A percentile compares a stretch with the other conserved stretches of the same genome.
Evolutionary conservation across 2,888 invertebrate species (phyloP).

Genomic region (Heliconius ismenius): DNA sequence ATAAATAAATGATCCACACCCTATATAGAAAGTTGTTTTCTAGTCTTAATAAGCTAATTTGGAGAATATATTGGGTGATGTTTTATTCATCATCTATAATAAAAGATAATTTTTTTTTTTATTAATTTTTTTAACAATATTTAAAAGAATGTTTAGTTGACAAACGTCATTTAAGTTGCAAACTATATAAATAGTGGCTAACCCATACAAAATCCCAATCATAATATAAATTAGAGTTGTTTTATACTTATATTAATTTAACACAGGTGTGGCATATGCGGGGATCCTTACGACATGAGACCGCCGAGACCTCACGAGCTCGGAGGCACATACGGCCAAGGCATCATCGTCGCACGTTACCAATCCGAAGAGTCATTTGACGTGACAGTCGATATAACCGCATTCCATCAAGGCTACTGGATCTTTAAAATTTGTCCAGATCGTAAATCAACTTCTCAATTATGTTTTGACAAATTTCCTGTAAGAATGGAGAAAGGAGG

Average conservation of each 20-base stretch:
- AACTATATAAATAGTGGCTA: no score
- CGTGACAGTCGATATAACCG: conserved; percentile 88
- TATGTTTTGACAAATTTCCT: conserved; percentile 87
- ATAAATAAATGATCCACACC: no score
- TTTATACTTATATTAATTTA: not conserved
- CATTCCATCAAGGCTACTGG: conserved; percentile 92
- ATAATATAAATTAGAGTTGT: not conserved
- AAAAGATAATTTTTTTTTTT: no score
- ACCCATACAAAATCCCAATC: no score
- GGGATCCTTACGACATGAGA: conserved; percentile 88
- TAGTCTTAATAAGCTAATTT: not conserved
- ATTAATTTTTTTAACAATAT: no score
- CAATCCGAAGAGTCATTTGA: conserved; percentile 84
- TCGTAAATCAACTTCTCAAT: conserved; percentile 84
- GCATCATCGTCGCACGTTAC: conserved; percentile 87
- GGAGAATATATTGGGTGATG: not conserved
- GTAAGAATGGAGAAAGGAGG: conserved; percentile 81
- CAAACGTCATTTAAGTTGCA: no score
- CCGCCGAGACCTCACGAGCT: conserved; percentile 88
- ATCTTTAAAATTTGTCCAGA: conserved; percentile 90
- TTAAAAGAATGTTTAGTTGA: no score
- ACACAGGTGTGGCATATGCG: conserved; percentile 88
- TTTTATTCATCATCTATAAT: not conserved
- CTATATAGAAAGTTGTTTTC: not conserved
- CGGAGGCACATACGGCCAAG: conserved; percentile 90